Base-by-base conservation (phyloP, 2,888 invertebrate genomes). In the Craniophora ligustri region DNA sequence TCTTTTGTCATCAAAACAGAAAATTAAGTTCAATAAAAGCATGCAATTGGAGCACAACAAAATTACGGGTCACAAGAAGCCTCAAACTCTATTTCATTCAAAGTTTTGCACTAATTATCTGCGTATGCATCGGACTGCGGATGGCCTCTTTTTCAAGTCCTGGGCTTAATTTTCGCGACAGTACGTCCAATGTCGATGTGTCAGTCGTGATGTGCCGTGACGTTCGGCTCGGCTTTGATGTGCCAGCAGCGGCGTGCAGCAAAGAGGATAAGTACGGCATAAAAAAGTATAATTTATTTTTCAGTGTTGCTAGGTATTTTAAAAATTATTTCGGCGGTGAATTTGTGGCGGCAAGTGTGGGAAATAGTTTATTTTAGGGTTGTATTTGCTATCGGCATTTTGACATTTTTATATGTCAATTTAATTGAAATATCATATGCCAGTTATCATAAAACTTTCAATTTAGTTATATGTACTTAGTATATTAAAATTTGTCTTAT, bases 81-180 rank as follows among this genome's bases (percentile, higher is more conserved):
- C 3, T 13, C 7, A 14, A 51, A 57, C 32, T 60, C 66, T 65
- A 75, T 77, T 66, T 44, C 62, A 56, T 66, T 58, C 59, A 51
- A 49, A 58, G 35, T 57, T 54, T n/a, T 61, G 71, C 67, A 63
- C 75, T 85, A 84, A 86, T 86, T 84, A 84, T 79, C 78, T 68
- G 62, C 65, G 77, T 45, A 47, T 48, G 67, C 72, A 69, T 74
- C 56, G 67, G 68, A 61, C 60, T 65, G 75, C 67, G 69, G 39
- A 30, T 54, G 42, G 39, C 18, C n/a, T n/a, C n/a, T 61, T 78
- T 75, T 71, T 72, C 21, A 56, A 71, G 49, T 61, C 62, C 51
- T 34, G 47, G 59, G 77, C 79, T 87, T 87, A 87, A 88, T 86
- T 89, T 90, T 84, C 75, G 81, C 83, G 77, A 82, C 81, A 69